Conservation (phyloP, 2,797 vertebrate genomes). For the Parauchenoglanis punctatus region DNA sequence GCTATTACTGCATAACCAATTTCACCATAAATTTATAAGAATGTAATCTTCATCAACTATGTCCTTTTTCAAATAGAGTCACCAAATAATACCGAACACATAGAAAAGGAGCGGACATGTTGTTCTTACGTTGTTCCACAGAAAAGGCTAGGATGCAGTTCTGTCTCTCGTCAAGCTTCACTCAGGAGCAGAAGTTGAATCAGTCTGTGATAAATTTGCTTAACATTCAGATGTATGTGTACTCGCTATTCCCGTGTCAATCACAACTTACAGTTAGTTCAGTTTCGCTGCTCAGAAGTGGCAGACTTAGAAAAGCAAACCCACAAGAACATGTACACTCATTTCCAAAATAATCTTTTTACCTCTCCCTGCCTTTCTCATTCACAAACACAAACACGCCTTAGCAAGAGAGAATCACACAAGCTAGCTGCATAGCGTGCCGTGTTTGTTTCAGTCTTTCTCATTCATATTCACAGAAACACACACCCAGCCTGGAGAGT, state of each 20-base stretch:
- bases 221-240: slow-evolving; percentile 17
- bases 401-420: slow-evolving; percentile 1
- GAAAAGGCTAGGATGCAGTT: slow-evolving; percentile 30
- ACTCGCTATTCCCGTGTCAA: slow-evolving; percentile 6
- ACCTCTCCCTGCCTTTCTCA: neutral
- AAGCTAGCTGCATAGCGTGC: slow-evolving; percentile 90
- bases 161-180: slow-evolving; percentile 34
- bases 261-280: neutral
- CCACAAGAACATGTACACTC: slow-evolving; percentile 13
- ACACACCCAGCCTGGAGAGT: too few species aligned
- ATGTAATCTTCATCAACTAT: slow-evolving; percentile 6
- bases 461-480: neutral
- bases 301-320: slow-evolving; percentile 23
- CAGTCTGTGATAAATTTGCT: slow-evolving; percentile 26
- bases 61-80: slow-evolving; percentile 31
- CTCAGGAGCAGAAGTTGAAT: slow-evolving; percentile 22
- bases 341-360: slow-evolving; percentile 29
- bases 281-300: neutral
- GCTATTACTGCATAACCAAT: slow-evolving; percentile 67
- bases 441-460: slow-evolving; percentile 69
- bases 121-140: slow-evolving; percentile 24
- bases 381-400: slow-evolving; percentile 3
- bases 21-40: slow-evolving; percentile 56
- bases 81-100: slow-evolving; percentile 38
- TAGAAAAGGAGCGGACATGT: slow-evolving; percentile 33